Base-by-base conservation (phyloP, 1,140 invertebrate species). In the Tenebrio molitor region DNA sequence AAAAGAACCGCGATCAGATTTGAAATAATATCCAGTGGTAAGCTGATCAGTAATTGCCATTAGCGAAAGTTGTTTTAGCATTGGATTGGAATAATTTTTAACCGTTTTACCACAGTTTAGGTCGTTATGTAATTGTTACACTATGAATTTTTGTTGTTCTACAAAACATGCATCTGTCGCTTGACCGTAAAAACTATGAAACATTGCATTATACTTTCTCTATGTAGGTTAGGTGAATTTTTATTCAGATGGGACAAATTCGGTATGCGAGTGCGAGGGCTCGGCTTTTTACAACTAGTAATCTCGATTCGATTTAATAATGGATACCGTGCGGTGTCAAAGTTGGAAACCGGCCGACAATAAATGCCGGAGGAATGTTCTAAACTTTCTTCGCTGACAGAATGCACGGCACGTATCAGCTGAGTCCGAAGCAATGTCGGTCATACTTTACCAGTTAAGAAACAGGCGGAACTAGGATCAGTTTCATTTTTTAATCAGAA, bases 61-160 rank as follows among this genome's bases (percentile, higher is more conserved):
- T 65, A 65, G 62, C 62, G 62, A 65, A 65, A 65, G 62, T 65
- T 65, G 62, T 42, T 65, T 42, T 65, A 42, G 62, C 29, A 39
- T 65, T 39, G 50, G 21, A 58, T 29, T 65, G 19, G 33, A 41
- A 65, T 65, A 65, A 41, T 65, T 65, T 39, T 65, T 41, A 65
- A 21, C 2, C 62, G 62, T 65, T 65, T 65, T 65, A 41, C 62
- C 62, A 42, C 62, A 41, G 39, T 65, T 65, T 65, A 65, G 39
- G 39, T 42, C 19, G 19, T 65, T 36, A 65, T 65, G 62, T 42
- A 65, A 65, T 65, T 65, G 62, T 65, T 65, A 65, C 62, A 65
- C 7, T 39, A 39, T 17, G 12, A 65, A 65, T 65, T 65, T 65
- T 65, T 65, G 62, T 65, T 65, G 62, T 65, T 65, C 21, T 39